A percentile compares a stretch with the other conserved stretches of the same genome.
Conservation (phyloP, 2,888 invertebrate species). For the Galerucella calmariensis region DNA sequence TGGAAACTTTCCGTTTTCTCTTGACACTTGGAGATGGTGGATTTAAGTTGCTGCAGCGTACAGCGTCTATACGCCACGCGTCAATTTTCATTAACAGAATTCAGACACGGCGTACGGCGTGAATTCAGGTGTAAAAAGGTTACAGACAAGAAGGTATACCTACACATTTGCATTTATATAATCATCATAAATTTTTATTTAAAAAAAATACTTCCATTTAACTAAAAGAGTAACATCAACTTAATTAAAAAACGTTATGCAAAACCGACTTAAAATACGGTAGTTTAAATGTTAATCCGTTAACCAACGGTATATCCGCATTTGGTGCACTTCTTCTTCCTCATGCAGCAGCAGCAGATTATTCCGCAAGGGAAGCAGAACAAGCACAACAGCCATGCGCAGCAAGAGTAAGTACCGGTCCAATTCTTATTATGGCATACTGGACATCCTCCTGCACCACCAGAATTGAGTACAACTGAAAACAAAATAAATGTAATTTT, state of each 20-base stretch:
- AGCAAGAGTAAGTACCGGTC: conserved; percentile 41
- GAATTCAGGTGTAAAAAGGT: too few relatives aligned
- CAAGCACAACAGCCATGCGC: conserved; percentile 43
- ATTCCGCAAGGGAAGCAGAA: conserved; percentile 46
- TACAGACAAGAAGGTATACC: too few relatives aligned
- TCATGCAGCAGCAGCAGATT: conserved; percentile 47
- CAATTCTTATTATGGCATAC: conserved; percentile 41
- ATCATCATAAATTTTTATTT: too few relatives aligned
- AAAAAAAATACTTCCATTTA: too few relatives aligned
- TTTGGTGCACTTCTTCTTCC: conserved; percentile 45
- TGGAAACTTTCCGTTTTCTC: too few relatives aligned
- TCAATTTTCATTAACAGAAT: too few relatives aligned
- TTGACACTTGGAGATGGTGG: too few relatives aligned
- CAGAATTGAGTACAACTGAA: conserved; percentile 14
- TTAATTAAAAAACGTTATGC: neutral
- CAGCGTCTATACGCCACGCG: too few relatives aligned
- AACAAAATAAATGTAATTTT: neutral
- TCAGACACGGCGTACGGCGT: too few relatives aligned
- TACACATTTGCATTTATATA: too few relatives aligned
- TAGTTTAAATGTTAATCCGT: neutral
- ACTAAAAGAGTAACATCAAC: too few relatives aligned
- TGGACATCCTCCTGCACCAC: conserved; percentile 36
- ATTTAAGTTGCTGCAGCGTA: too few relatives aligned
- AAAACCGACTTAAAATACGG: neutral
- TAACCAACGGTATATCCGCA: conserved; percentile 44